Percentiles rank a stretch among this genome's conserved stretches.
Conservation (phyloP, 2,113 vertebrate species). For the Pterophyllum scalare region DNA sequence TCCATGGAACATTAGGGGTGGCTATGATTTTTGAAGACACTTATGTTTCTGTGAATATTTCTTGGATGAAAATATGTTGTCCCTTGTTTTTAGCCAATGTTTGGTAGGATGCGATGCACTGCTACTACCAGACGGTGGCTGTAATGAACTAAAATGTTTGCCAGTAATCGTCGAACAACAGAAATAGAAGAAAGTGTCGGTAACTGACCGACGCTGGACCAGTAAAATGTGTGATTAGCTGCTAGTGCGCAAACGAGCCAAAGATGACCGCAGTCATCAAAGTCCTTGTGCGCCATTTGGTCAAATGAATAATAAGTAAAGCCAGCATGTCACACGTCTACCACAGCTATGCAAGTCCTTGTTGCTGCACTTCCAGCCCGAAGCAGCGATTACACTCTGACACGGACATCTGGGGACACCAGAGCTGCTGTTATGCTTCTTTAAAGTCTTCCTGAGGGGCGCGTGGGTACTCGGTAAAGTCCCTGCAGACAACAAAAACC, state of each 20-base stretch:
- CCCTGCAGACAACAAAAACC: rapidly evolving
- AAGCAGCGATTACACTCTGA: neutral
- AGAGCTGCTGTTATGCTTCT: neutral
- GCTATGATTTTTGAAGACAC: neutral
- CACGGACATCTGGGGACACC: neutral
- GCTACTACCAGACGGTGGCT: neutral
- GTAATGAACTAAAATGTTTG: neutral
- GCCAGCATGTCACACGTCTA: neutral
- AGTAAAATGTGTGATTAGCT: neutral
- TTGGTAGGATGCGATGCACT: no score
- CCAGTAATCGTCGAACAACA: neutral
- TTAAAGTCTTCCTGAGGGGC: neutral
- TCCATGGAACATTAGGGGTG: neutral
- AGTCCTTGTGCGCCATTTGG: neutral
- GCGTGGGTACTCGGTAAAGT: rapidly evolving
- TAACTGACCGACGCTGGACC: neutral
- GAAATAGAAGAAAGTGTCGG: neutral
- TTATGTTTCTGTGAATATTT: no score
- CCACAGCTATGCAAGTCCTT: neutral
- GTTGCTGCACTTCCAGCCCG: no score
- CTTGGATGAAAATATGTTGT: no score
- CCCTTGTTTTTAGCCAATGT: no score
- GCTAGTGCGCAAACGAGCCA: neutral
- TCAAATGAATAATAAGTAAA: no score
- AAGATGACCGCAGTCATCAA: neutral